Base-by-base conservation (phyloP, 2,797 vertebrate species). In the Calcarius lapponicus region DNA sequence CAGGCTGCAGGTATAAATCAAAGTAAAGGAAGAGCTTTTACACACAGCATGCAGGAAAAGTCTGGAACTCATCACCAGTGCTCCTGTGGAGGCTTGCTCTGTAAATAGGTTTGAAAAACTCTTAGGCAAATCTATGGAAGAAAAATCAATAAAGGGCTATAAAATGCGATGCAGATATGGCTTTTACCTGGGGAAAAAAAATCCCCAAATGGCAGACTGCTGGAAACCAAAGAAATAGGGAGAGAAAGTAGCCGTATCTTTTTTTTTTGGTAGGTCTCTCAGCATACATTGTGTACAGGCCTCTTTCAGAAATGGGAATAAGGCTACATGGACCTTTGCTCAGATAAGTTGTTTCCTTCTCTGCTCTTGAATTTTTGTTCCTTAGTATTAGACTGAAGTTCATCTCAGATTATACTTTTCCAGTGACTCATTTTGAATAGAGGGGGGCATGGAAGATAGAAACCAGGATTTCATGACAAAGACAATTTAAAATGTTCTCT, bases 401-500 rank as follows among this genome's bases (percentile, higher is more conserved):
- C 78, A 90, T 87, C 57, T 91, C 62, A 32, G 62, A 31, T 90
- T 92, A 79, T 62, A 51, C 28, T 75, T 94, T 69, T 90, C 34
- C 58, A 86, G 38, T 56, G 48, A 90, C 38, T 81, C 26, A 82
- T 17, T 85, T 92, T 94, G 32, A 88, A 50, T 66, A 79, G 31
- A 70, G 17, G 26, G 22, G 15, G 22, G 31, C 40, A 65, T 1
- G 2, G 69, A 92, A 82, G 61, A 54, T 0, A 56, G 57, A 53
- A 67, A 67, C 3, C 18, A 71, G 61, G 28, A 83, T 93, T 88
- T 92, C 53, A 79, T 94, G 48, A 92, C 38, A 95, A 92, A 75
- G 74, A 84, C 65, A 47, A 96, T 91, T 95, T 86, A 94, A 94
- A 95, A 83, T 34, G 5, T 94, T 95, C 90, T 26, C 58, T 60